Conservation (phyloP, 2,888 invertebrate genomes). For the Melanargia galathea region DNA sequence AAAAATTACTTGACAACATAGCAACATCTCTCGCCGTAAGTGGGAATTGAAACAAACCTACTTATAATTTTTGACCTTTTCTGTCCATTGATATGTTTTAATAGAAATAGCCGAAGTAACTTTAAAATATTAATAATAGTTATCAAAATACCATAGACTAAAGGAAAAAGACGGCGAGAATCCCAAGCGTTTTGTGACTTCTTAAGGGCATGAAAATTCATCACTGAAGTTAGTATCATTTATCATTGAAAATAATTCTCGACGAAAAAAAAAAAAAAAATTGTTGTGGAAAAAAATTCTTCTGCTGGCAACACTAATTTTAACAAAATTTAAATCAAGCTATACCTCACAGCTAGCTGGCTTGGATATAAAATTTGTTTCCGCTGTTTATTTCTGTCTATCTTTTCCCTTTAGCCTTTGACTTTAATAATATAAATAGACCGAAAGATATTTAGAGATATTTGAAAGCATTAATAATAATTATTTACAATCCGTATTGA, state of each 20-base stretch:
- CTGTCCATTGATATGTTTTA: no score
- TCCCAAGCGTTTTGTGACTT: no score
- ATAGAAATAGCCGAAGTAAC: no score
- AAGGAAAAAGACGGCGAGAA: neutral
- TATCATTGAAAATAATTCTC: no score
- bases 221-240: no score
- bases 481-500: conserved; percentile 9
- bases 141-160: neutral
- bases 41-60: conserved; percentile 13
- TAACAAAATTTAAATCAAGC: no score
- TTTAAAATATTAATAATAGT: neutral
- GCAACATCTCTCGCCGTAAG: conserved; percentile 15
- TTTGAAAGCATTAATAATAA: neutral
- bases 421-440: neutral
- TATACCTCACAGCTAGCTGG: no score
- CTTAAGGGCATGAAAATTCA: no score
- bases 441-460: neutral
- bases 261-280: no score
- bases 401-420: neutral
- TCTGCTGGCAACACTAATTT: no score
- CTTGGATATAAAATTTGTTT: no score
- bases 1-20: neutral
- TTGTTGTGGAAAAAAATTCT: no score
- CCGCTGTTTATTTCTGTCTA: neutral
- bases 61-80: neutral